Conservation (phyloP, 2,888 invertebrate species). For the Malthinus seriepunctatus region DNA sequence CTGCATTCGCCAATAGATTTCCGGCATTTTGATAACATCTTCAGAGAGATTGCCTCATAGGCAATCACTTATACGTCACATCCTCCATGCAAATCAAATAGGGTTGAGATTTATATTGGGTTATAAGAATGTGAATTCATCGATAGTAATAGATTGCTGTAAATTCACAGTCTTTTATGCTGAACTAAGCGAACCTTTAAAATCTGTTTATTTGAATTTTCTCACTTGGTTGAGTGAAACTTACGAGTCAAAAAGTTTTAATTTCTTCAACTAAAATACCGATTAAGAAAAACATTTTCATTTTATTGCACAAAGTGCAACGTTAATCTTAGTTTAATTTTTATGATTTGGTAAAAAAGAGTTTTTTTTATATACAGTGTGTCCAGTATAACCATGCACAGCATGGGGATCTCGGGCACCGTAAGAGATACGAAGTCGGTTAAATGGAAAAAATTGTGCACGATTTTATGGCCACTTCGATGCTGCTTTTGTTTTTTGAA, state of each 20-base stretch:
- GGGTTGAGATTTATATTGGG: slow-evolving; percentile 48
- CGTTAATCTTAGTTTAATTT: no score
- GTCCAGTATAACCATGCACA: no score
- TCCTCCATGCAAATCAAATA: slow-evolving; percentile 56
- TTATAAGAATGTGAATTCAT: slow-evolving; percentile 40
- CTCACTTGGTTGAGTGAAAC: slow-evolving; percentile 38
- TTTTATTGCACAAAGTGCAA: no score
- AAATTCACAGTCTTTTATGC: slow-evolving; percentile 33
- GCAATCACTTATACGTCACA: slow-evolving; percentile 55
- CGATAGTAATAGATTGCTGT: slow-evolving; percentile 10
- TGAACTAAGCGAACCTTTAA: slow-evolving; percentile 49
- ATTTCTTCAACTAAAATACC: no score
- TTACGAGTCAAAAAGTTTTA: slow-evolving; percentile 22
- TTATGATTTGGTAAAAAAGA: no score
- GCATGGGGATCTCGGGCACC: no score
- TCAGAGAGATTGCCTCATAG: slow-evolving; percentile 47
- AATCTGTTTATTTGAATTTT: slow-evolving; percentile 53
- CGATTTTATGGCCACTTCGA: no score
- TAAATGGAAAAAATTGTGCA: no score
- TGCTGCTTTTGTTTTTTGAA: no score
- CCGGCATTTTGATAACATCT: slow-evolving; percentile 49
- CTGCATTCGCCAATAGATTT: slow-evolving; percentile 55
- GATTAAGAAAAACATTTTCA: no score
- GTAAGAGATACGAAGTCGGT: no score
- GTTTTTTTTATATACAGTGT: no score